Evolutionary conservation across 1,140 invertebrate genomes (phyloP).

Genomic region (Penaeus japonicus): DNA sequence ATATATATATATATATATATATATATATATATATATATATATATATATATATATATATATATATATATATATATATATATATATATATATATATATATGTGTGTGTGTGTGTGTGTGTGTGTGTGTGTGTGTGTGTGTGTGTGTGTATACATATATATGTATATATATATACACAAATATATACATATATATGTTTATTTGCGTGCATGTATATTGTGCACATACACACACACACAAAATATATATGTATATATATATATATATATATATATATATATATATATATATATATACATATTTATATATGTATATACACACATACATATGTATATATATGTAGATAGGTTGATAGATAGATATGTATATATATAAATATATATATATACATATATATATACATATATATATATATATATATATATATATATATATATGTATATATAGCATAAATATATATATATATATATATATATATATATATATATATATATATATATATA

Average conservation of each 20-base stretch:
- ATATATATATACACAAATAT: not conserved
- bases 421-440: conserved; percentile 1
- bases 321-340: not conserved
- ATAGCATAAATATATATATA: not conserved
- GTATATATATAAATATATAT: not conserved
- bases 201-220: not conserved
- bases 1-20: not conserved
- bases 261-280: conserved; percentile 3
- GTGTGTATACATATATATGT: no score
- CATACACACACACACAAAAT: not conserved
- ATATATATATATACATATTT: not conserved
- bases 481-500: not conserved
- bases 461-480: conserved; percentile 4
- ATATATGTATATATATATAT: not conserved
- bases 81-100: no score
- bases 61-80: not conserved
- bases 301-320: not conserved
- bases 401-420: not conserved
- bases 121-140: not conserved
- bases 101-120: not conserved
- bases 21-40: not conserved
- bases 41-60: not conserved
- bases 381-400: not conserved
- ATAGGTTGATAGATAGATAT: not conserved
- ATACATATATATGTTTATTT: not conserved